Base-by-base conservation (phyloP, 2,888 invertebrate species). In the Melinaea marsaeus region DNA sequence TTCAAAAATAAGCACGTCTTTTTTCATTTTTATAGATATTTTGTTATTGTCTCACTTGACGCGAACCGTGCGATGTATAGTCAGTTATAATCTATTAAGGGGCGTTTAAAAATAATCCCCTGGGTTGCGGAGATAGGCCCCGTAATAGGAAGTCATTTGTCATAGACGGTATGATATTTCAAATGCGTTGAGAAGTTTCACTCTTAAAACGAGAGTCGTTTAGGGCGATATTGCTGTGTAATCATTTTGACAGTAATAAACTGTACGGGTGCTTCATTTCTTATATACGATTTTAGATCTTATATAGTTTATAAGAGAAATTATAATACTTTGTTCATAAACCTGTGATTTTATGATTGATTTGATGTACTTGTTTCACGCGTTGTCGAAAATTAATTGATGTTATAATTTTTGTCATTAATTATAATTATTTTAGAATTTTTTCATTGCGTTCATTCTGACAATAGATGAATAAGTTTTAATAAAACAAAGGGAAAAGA, bases 61-160 rank as follows among this genome's bases (percentile, higher is more conserved):
- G 59, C 65, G 46, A 42, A 57, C 33, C 63, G 55, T 58, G 61
- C 69, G 62, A 71, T 71, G 68, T 69, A 73, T 71, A 62, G 69
- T 71, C 65, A 70, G 69, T 73, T 70, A 73, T 69, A 69, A 71
- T 72, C 71, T 73, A 72, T 72, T 73, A 72, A 62, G 69, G 69
- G 68, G 69, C 64, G 69, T 71, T 73, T 72, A 73, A 73, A 73
- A 73, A 73, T 73, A 73, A 71, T 71, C 62, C 64, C 68, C 69
- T 65, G 70, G 69, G 70, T 54, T 72, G 67, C 63, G 64, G 64
- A 79, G 78, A 77, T 73, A 74, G 69, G 62, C 58, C 65, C 72
- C 70, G 62, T 77, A 76, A 80, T 79, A 71, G 69, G 71, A 65
- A 69, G 69, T 63, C 72, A 67, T 79, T 74, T 69, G 70, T 78